Evolutionary conservation across 2,888 invertebrate genomes (phyloP).

Genomic region (Megalurothrips usitatus): DNA sequence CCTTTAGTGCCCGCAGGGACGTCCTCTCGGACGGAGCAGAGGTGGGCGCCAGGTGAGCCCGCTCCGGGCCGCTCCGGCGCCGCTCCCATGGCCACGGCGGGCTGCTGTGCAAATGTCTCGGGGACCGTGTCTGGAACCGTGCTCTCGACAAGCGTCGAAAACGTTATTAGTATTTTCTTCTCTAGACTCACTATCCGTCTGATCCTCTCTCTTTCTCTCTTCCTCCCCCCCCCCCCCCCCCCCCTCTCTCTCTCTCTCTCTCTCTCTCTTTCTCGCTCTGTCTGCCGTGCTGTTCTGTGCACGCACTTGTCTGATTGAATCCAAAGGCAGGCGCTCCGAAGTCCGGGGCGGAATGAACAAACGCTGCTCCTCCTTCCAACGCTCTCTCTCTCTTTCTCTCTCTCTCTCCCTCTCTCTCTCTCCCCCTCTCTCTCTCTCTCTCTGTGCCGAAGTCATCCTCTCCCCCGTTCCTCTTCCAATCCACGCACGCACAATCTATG

Average conservation of each 20-base stretch:
- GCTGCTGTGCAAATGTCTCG: too few relatives aligned
- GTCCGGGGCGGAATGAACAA: background rate
- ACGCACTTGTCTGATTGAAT: background rate
- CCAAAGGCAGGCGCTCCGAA: background rate
- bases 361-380: background rate
- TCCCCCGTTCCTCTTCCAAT: background rate
- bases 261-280: background rate
- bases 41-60: too few relatives aligned
- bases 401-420: background rate
- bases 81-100: too few relatives aligned
- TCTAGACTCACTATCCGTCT: background rate
- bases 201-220: background rate
- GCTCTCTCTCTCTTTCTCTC: too few relatives aligned
- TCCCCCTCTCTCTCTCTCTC: too few relatives aligned
- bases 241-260: background rate
- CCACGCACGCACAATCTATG: constrained; percentile 23
- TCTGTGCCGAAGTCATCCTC: background rate
- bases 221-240: background rate
- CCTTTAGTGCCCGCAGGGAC: too few relatives aligned
- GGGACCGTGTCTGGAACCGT: too few relatives aligned
- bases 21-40: too few relatives aligned
- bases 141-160: too few relatives aligned
- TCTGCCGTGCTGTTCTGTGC: background rate
- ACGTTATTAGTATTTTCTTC: too few relatives aligned
- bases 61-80: too few relatives aligned